Conservation (phyloP, 2,888 invertebrate species). For the Pristionchus fissidentatus region DNA sequence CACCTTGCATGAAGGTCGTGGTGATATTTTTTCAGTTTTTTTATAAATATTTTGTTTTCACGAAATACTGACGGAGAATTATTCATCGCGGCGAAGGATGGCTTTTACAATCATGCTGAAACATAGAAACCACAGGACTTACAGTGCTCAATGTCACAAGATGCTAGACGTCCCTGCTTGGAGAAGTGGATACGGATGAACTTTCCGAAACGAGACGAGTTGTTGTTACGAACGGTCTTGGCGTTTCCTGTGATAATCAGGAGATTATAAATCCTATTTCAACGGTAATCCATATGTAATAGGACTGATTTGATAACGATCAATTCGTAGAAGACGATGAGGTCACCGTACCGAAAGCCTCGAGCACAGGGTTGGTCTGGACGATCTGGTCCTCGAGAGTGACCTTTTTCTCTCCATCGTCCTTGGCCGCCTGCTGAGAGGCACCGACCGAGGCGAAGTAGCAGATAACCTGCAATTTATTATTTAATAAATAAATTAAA, state of each 20-base stretch:
- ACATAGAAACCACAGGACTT: conserved; percentile 81
- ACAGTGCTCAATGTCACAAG: conserved; percentile 99
- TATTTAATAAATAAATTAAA: not conserved
- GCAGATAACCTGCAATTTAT: conserved; percentile 82
- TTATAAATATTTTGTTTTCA: conserved; percentile 16
- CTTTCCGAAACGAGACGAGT: conserved; percentile 99
- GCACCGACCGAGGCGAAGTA: conserved; percentile 89
- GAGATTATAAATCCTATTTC: not conserved
- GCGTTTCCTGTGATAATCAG: conserved; percentile 85
- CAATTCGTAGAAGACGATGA: too few relatives aligned
- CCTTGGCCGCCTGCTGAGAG: conserved; percentile 57
- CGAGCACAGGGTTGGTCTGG: conserved; percentile 98
- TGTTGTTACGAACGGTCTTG: conserved; percentile 99
- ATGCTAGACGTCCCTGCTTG: conserved; percentile 97
- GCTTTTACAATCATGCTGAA: too few relatives aligned
- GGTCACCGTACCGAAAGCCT: conserved; percentile 88
- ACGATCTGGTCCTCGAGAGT: conserved; percentile 99
- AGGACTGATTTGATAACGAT: too few relatives aligned
- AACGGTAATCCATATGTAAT: not conserved
- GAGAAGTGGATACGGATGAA: conserved; percentile 99
- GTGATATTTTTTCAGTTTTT: conserved; percentile 46
- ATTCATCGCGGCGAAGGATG: too few relatives aligned
- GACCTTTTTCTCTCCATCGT: conserved; percentile 79
- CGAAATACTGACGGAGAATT: too few relatives aligned
- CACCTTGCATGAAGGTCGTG: not conserved